Base-by-base conservation (phyloP, 2,113 vertebrate genomes). In the Phasianus colchicus region DNA sequence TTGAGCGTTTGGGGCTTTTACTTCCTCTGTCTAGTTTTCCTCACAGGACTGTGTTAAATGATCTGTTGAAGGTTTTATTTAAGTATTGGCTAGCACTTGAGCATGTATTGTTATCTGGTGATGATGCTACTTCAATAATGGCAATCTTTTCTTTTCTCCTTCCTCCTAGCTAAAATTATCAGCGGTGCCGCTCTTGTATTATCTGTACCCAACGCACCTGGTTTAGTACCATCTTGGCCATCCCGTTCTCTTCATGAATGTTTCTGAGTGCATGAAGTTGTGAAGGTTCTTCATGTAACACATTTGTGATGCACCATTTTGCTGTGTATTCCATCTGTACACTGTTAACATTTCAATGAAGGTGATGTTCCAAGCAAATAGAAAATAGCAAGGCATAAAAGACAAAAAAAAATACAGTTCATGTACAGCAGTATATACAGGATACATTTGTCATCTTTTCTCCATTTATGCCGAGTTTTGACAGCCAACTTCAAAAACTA, bases 161-260 rank as follows among this genome's bases (percentile, higher is more conserved):
- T 96, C 92, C 72, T 97, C 95, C 81, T 95, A 98, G 98, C 97
- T 98, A 98, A 98, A 95, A 92, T 77, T 95, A 67, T 97, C 96
- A 90, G 82, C 93, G 89, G 95, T 96, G 97, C 97, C 95, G 91
- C 90, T 88, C 92, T 97, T 83, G 88, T 96, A 78, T 96, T 97
- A 81, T 97, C 94, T 92, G 93, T 97, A 93, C 92, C 96, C 97
- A 94, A 79, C 86, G 95, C 97, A 96, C 97, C 97, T 73, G 96
- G 97, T 96, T 96, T 97, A 97, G 94, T 69, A 94, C 93, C 96
- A 94, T 90, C 96, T 92, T 91, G 94, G 91, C 97, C 77, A 88
- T 94, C 95, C 95, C 58, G 92, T 96, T 97, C 96, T 97, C 97
- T 98, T 98, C 98, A 98, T 98, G 98, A 98, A 98, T 98, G 98